Evolutionary conservation across 2,888 invertebrate species (phyloP), one percentile per base, ranked within the genome.

Genomic region (Chrysolina haemoptera): DNA sequence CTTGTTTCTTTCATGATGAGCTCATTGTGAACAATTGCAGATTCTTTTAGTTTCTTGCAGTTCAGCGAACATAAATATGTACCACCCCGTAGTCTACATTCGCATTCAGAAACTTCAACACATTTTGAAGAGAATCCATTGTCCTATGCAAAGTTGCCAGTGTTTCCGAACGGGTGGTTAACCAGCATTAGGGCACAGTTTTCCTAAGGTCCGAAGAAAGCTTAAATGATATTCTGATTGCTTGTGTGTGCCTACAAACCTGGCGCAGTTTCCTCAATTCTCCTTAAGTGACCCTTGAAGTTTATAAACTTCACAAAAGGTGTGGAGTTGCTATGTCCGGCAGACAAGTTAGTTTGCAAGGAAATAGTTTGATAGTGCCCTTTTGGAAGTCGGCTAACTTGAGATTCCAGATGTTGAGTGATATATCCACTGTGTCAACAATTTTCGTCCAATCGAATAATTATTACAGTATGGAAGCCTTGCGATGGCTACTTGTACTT

Each of bases 211-310:
- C 16, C 11, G 35, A 8, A 4, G 59, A 59, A 9, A 27, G 59
- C 35, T 59, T n/a, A 6, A 59, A 59, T 59, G 35, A n/a, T 1
- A 59, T 35, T 59, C 59, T 59, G 59, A 59, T 59, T 22, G 27
- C 59, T 35, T 14, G 4, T 59, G 12, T n/a, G 27, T 59, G 59
- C n/a, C n/a, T 1, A 11, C 22, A n/a, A 59, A 35, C 35, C n/a
- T 16, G 14, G 59, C 22, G n/a, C 27, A 59, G 27, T 59, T 59
- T 59, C n/a, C 59, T 59, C 59, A 14, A 59, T 59, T n/a, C n/a
- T 27, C 27, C 16, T 59, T 59, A 59, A 59, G 35, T 22, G 14
- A 8, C n/a, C 27, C 35, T 6, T 9, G 59, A 59, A 59, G 59
- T 59, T 2, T 10, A 27, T 22, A 35, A 59, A 59, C 35, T 59